Evolutionary conservation across 1,140 invertebrate genomes (phyloP), one percentile per base, ranked within the genome.

Genomic region (Chlorops oryzae): DNA sequence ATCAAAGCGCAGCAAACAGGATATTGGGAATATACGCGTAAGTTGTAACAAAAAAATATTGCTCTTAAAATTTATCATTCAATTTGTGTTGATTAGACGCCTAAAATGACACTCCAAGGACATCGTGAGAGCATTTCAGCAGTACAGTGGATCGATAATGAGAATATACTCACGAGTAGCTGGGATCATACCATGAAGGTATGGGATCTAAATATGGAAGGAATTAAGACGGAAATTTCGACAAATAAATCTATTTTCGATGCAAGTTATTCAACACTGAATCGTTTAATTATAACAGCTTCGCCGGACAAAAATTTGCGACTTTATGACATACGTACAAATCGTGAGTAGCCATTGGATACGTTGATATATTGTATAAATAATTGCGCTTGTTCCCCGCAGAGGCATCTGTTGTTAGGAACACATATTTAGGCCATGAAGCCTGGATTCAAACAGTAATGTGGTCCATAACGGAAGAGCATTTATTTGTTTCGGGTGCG

Each of bases 131-230:
- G 85, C 17, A 81, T 99, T 6, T 91, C 89, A 6, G 82, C 83
- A 1, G 78, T 92, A 1, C 76, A 82, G 37, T 99, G 94, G 93
- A 80, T 87, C 50, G 84, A 86, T 52, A 76, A 76, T 44, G 75
- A 81, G 34, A 84, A 83, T 49, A 66, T 97, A 2, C 79, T 90
- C 12, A 92, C 92, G 0, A 80, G 82, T 56, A 88, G 88, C 2
- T 96, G 94, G 93, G 96, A 99, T 77, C 94, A 98, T 63, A 92
- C 93, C 1, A 75, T 99, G 9, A 87, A 89, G 71, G 61, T 96
- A 3, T 99, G 96, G 96, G 95, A 99, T 75, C 77, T 90, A 20
- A 85, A 93, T 72, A 70, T 89, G 24, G 86, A 84, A 49, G 87
- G 85, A 12, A 81, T 91, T 7, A 90, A 88, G 65, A 78, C 82